Conservation (phyloP, 1,140 invertebrate genomes). For the Drosophila bocki region DNA sequence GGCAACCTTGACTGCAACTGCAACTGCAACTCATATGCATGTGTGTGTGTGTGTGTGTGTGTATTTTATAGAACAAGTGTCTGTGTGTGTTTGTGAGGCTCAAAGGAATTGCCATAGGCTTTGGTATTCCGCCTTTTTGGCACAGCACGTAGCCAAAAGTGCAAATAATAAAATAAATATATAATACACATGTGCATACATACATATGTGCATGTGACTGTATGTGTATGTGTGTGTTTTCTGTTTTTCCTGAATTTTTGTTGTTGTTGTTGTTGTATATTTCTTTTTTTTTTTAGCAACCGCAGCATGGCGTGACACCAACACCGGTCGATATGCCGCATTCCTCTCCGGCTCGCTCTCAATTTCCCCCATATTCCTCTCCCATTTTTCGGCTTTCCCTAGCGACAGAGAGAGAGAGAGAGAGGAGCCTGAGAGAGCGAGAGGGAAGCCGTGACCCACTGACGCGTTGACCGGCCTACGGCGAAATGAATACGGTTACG, state of each 20-base stretch:
- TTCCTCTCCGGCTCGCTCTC: conserved; percentile 55
- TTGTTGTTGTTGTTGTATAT: conserved; percentile 2
- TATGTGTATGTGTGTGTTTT: conserved; percentile 1
- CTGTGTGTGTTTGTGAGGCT: conserved; percentile 11
- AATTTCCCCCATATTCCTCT: conserved; percentile 24
- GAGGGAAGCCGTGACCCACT: conserved; percentile 45
- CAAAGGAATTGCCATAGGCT: conserved; percentile 52
- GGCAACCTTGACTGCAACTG: conserved; percentile 50
- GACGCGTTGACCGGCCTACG: conserved; percentile 48
- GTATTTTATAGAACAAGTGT: conserved; percentile 17
- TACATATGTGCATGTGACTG: conserved; percentile 22
- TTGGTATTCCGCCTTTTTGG: conserved; percentile 44
- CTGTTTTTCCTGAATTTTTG: conserved; percentile 6
- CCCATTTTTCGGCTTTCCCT: conserved; percentile 21
- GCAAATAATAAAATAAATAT: conserved; percentile 81
- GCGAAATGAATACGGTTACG: conserved; percentile 5
- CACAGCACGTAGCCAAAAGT: conserved; percentile 69
- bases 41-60: background rate
- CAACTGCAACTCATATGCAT: conserved; percentile 30
- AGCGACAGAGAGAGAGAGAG: background rate
- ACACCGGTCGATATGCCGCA: conserved; percentile 77
- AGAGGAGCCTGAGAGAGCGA: conserved; percentile 2
- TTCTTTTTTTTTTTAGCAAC: conserved; percentile 40
- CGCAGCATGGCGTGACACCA: conserved; percentile 58
- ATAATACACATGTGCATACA: conserved; percentile 34